Percentiles rank a stretch among this genome's conserved stretches.
phyloP scores from a whole-genome alignment of 30 jellyfish, hydroid and myxozoan genomes.

The Turritopsis dohrnii region DNA sequence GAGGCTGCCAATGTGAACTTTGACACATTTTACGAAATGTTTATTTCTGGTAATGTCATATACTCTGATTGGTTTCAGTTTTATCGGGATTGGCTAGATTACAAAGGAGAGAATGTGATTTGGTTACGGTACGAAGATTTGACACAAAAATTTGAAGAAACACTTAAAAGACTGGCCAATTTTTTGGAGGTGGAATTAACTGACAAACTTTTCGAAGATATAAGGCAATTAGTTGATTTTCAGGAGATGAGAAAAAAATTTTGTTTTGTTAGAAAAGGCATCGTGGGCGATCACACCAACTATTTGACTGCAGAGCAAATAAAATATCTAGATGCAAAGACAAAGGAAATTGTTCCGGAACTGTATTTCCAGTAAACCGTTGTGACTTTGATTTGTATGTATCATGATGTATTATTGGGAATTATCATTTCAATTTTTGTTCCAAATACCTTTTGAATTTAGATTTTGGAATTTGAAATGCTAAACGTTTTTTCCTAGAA shows the following conservation, averaged over 20 bases:
- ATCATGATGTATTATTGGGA: no score
- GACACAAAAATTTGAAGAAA: neutral
- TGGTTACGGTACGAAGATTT: slow-evolving; percentile 1
- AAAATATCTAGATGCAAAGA: neutral
- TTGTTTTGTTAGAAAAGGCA: neutral
- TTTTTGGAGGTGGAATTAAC: neutral
- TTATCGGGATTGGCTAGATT: slow-evolving; percentile 7
- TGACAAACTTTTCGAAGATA: neutral
- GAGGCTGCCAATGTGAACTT: neutral
- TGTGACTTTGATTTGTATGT: no score
- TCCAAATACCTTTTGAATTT: no score
- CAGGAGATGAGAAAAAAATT: neutral
- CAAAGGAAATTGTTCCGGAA: neutral
- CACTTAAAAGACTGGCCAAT: neutral
- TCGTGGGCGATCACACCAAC: neutral
- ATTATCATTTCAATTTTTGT: no score
- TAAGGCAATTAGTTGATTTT: neutral
- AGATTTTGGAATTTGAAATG: no score
- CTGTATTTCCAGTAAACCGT: no score
- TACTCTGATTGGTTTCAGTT: slow-evolving; percentile 2
- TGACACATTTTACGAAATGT: slow-evolving; percentile 1
- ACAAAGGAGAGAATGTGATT: neutral
- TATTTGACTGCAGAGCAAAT: neutral
- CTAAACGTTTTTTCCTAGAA: no score
- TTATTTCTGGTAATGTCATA: neutral